Conservation (phyloP, 2,797 vertebrate genomes). For the Falco concolor region DNA sequence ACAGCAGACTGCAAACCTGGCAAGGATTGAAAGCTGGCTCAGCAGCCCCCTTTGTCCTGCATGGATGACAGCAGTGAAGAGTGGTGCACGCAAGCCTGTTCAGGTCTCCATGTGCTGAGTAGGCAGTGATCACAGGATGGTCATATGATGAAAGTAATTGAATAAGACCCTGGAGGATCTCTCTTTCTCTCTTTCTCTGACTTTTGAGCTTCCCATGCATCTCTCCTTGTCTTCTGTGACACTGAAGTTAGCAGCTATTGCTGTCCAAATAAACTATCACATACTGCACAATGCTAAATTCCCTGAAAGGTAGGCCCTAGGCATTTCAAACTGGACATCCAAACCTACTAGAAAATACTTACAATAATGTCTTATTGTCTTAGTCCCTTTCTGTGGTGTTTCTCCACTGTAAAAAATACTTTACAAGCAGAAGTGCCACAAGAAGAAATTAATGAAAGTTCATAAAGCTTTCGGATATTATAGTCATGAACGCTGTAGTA, state of each 20-base stretch:
- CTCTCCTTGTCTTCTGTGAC: background rate
- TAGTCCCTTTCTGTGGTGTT: background rate
- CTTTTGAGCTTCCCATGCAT: background rate
- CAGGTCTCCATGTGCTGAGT: conserved; percentile 32
- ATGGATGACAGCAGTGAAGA: background rate
- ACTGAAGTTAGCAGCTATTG: background rate
- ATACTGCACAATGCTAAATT: background rate
- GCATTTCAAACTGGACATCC: background rate
- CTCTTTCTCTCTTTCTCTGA: background rate
- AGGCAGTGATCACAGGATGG: background rate
- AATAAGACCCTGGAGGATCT: background rate
- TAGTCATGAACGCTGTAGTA: background rate
- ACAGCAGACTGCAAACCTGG: background rate
- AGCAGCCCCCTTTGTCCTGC: conserved; percentile 4
- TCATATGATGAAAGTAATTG: background rate
- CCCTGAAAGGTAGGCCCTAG: background rate
- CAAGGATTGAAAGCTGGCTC: conserved; percentile 17
- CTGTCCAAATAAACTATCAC: background rate
- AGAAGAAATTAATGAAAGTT: background rate
- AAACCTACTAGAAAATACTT: background rate
- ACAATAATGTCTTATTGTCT: background rate
- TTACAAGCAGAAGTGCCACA: background rate
- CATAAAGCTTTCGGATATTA: background rate
- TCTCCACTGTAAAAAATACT: background rate
- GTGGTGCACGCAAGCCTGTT: background rate